A percentile compares a stretch with the other conserved stretches of the same genome.
Evolutionary conservation across 2,113 vertebrate species (phyloP).

Genomic region (Leptobrachium leishanense): DNA sequence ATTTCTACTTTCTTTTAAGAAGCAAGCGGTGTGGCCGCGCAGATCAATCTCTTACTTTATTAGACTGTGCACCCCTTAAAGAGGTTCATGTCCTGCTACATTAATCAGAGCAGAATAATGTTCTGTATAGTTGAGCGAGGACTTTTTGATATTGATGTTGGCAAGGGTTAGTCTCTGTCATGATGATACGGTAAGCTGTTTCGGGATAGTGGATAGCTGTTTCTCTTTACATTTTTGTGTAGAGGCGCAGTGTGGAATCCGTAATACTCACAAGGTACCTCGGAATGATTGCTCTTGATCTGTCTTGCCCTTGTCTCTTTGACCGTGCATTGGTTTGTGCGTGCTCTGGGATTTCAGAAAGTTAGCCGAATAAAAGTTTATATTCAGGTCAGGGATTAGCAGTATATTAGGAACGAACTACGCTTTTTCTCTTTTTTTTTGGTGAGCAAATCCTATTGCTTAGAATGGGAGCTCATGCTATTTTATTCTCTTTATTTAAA

Average conservation of each 20-base stretch:
- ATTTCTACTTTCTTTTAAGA: slow-evolving; percentile 38
- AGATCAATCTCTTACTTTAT: slow-evolving; percentile 46
- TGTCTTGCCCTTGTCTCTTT: slow-evolving; percentile 33
- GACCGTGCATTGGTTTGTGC: slow-evolving; percentile 23
- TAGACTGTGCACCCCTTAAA: slow-evolving; percentile 42
- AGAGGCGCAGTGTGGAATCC: slow-evolving; percentile 2
- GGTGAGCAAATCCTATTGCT: not conserved
- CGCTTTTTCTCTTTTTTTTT: not conserved
- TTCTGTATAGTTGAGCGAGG: slow-evolving; percentile 24
- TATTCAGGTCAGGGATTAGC: slow-evolving; percentile 22
- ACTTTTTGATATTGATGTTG: slow-evolving; percentile 30
- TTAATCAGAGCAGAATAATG: slow-evolving; percentile 39
- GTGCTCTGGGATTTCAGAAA: slow-evolving; percentile 25
- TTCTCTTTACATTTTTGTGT: slow-evolving; percentile 41
- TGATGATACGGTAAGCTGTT: slow-evolving; percentile 29
- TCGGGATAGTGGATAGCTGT: slow-evolving; percentile 11
- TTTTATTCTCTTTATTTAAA: not conserved
- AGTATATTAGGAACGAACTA: slow-evolving; percentile 7
- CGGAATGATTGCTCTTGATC: slow-evolving; percentile 19
- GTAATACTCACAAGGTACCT: slow-evolving; percentile 8
- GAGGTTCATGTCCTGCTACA: slow-evolving; percentile 39
- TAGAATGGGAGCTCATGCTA: not conserved
- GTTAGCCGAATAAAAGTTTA: slow-evolving; percentile 1
- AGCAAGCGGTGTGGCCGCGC: slow-evolving; percentile 24
- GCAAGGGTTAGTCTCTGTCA: slow-evolving; percentile 32